Evolutionary conservation across 2,113 vertebrate genomes (phyloP), one percentile per base, ranked within the genome.

Genomic region (Alligator mississippiensis): DNA sequence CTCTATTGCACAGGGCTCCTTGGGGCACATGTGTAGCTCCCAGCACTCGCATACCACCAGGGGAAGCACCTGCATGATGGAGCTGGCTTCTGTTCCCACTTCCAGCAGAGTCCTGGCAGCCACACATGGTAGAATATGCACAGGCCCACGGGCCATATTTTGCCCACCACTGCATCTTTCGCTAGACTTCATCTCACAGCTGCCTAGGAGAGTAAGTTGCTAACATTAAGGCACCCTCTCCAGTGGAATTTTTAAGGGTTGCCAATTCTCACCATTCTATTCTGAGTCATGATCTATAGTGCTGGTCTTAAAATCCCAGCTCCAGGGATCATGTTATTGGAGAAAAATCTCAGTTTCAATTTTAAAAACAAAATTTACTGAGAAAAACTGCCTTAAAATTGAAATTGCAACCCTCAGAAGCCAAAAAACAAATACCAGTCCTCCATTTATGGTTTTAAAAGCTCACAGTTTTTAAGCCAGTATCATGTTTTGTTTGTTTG

Each of bases 161-260:
- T 47, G 47, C 47, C 47, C 47, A 47, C 47, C 47, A 7, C 7
- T 11, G 47, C 11, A 30, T 9, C 60, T 86, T 91, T 81, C 82
- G 60, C 66, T 66, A 58, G 57, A 59, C 87, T 82, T 95, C 92
- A 38, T 61, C 72, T 82, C 16, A 22, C 24, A 68, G 81, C 66
- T 92, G 22, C 55, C 63, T 64, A 88, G 64, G 85, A 63, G 74
- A 1, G 55, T 59, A 77, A 61, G 54, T 55, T 59, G 8, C 66
- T 62, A 57, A 66, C 66, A 84, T 47, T 62, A 78, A 87, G 55
- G 47, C 47, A 47, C 47, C 47, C 47, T 47, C 47, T 47, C 47
- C 47, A 47, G 47, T 47, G 47, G 47, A 47, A 9, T 87, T 90
- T 64, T 8, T 15, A 25, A 61, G 47, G 21, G 15, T 80, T 92